Conservation (phyloP, 2,797 vertebrate species). For the Anolis apletophallus region DNA sequence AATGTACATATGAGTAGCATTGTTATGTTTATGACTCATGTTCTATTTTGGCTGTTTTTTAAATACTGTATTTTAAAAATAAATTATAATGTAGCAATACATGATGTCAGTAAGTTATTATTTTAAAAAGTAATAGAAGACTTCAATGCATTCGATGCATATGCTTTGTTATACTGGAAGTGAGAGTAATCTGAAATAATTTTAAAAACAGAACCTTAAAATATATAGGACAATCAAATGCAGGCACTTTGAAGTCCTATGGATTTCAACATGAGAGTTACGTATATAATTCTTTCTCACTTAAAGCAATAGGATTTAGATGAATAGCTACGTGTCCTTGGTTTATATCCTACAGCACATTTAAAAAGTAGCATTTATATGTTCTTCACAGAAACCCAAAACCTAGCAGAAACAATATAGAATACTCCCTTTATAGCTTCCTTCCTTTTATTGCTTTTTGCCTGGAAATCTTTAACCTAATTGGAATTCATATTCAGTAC, state of each 20-base stretch:
- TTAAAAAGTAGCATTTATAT: background rate
- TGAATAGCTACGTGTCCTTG: background rate
- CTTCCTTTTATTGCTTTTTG: background rate
- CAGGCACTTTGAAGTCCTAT: background rate
- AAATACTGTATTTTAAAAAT: no score
- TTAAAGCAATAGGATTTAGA: background rate
- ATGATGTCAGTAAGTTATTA: no score
- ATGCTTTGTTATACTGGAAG: no score
- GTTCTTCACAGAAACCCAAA: background rate
- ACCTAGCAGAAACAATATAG: background rate
- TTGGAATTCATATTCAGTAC: slow-evolving; percentile 53
- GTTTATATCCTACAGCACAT: background rate
- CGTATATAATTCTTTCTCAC: background rate
- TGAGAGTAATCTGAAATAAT: no score
- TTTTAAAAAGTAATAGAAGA: no score
- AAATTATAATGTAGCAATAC: no score
- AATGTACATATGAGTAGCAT: no score
- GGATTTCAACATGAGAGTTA: background rate
- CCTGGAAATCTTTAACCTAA: slow-evolving; percentile 27
- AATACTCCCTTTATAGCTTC: background rate
- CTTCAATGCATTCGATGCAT: no score
- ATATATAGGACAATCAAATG: background rate
- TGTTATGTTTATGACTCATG: no score
- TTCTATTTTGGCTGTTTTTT: no score
- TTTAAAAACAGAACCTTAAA: background rate